A percentile compares a stretch with the other conserved stretches of the same genome.
These are phyloP conservation scores for Lamprotornis superbus DNA, from an alignment of 2,113 vertebrate genomes.

Conservation along the genomic window DNA sequence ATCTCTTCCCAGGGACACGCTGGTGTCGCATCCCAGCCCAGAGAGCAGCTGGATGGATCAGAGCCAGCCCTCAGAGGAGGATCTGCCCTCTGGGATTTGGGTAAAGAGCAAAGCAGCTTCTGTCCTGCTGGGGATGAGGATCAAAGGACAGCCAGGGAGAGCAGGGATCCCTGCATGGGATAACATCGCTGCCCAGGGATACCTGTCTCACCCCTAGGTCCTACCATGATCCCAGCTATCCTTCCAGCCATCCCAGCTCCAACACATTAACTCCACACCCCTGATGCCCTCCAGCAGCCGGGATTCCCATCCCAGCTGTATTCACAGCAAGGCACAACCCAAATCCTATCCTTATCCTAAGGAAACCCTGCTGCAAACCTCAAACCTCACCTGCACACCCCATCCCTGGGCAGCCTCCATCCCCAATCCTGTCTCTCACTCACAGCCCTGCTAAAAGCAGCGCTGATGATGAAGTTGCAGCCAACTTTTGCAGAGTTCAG, in stretches of 20 bases:
- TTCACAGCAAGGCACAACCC: background rate
- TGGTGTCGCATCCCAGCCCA: background rate
- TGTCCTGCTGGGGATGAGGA: background rate
- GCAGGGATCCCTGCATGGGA: background rate
- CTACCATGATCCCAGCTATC: rapidly evolving
- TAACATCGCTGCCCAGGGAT: rapidly evolving
- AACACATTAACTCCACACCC: rapidly evolving
- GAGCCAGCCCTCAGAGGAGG: background rate
- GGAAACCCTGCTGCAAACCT: background rate
- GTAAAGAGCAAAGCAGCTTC: background rate
- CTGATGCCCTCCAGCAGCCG: background rate
- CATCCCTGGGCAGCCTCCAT: rapidly evolving
- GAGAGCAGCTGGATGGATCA: background rate
- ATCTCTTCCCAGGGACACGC: background rate
- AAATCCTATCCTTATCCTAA: rapidly evolving
- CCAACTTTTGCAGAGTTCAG: background rate
- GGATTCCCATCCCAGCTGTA: background rate
- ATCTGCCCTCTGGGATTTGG: background rate
- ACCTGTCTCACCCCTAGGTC: rapidly evolving
- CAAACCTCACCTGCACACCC: background rate
- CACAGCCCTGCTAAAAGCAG: background rate
- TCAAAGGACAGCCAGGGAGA: background rate
- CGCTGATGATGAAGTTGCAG: rapidly evolving
- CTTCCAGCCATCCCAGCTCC: background rate
- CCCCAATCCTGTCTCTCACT: rapidly evolving